These are phyloP conservation scores for Babyrousa celebensis DNA, from an alignment of 2,797 vertebrate species.

Conservation along the genomic window DNA sequence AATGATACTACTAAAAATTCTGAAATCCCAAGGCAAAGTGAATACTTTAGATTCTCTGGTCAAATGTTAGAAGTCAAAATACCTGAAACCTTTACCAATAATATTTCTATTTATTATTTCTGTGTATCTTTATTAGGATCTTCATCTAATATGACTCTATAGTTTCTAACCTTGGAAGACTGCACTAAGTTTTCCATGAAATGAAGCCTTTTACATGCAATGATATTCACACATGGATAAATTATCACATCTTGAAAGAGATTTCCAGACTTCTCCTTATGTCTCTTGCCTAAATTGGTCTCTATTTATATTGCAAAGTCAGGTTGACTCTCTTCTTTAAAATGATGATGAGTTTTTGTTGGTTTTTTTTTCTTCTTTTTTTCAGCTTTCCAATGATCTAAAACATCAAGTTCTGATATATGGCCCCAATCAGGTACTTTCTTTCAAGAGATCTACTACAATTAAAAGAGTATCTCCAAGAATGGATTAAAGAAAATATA, in stretches of 20 bases:
- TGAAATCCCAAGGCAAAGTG: conserved; percentile 16
- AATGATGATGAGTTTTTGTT: not conserved
- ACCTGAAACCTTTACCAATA: not conserved
- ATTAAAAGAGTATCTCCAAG: not conserved
- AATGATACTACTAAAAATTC: conserved; percentile 4
- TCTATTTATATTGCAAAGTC: conserved; percentile 60
- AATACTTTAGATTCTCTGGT: not conserved
- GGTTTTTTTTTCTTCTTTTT: not conserved
- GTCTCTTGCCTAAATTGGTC: conserved; percentile 70
- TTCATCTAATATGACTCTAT: conserved; percentile 21
- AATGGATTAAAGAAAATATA: not conserved
- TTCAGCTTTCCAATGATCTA: conserved; percentile 46
- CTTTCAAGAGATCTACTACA: not conserved
- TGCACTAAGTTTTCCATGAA: conserved; percentile 42
- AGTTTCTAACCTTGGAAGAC: conserved; percentile 62
- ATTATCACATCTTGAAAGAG: conserved; percentile 64
- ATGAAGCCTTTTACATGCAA: conserved; percentile 63
- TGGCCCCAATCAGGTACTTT: not conserved
- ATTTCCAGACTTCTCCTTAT: conserved; percentile 60
- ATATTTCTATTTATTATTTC: conserved; percentile 50
- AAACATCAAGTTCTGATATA: not conserved
- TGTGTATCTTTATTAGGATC: not conserved
- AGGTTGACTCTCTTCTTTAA: conserved; percentile 33
- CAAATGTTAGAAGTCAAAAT: conserved; percentile 65
- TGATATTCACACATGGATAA: conserved; percentile 75